Base-by-base conservation (phyloP, 2,797 vertebrate species). In the Helicolenus hilgendorfi region DNA sequence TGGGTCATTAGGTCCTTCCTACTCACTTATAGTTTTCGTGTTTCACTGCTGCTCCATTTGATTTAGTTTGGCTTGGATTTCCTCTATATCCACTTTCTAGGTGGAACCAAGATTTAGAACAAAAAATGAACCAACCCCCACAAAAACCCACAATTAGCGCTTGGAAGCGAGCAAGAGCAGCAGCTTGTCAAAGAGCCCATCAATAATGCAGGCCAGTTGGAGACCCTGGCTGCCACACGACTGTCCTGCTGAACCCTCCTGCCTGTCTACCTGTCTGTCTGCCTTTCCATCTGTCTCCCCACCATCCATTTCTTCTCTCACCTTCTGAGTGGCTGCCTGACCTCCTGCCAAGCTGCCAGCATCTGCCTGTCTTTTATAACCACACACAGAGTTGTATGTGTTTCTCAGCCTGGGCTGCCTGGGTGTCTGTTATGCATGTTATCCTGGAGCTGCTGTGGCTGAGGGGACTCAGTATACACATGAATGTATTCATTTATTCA, bases 171-270 rank as follows among this genome's bases (percentile, higher is more conserved):
- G 82, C 64, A 18, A 56, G 86, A 89, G 85, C 81, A 87, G 91
- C 91, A 92, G 93, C 89, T 87, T 93, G 93, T 92, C 94, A 94
- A 81, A 91, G 88, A 89, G 87, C 55, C 84, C 91, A 97, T 98
- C 95, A 97, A 97, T 98, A 97, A 97, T 97, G 96, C 93, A 97
- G 83, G 62, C 65, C 75, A 89, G 92, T 86, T 91, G 89, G 88
- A 93, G 93, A 95, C 90, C 92, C 89, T 60, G 85, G 72, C 90
- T 96, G 85, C 86, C 73, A 68, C 69, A 67, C 85, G 14, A 75
- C 87, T 81, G 77, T 91, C 92, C 92, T 63, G 56, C 74, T 85
- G 73, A 93, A 79, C 79, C 71, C 77, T 62, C 62, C 15, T 55
- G 53, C 20, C 86, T 65, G 77, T 69, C 69, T 82, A 49, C 89